phyloP scores from a whole-genome alignment of 2,888 invertebrate species.

The Phragmatobia fuliginosa region DNA sequence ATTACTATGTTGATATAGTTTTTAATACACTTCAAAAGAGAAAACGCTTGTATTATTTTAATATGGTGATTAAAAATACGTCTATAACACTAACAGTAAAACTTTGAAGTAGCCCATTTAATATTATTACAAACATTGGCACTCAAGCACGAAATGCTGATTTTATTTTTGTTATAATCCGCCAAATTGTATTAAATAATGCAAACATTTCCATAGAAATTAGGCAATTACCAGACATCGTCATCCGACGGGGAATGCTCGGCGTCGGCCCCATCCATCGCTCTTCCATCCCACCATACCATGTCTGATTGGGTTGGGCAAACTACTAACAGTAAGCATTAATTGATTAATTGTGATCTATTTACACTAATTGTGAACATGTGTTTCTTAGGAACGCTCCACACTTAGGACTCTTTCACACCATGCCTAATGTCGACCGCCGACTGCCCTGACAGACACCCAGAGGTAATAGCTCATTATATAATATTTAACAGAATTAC shows the following conservation, averaged over 20 bases:
- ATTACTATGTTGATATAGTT: not conserved
- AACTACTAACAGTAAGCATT: conserved; percentile 92
- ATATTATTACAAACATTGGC: not conserved
- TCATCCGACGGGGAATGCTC: conserved; percentile 89
- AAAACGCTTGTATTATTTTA: not conserved
- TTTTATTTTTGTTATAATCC: not conserved
- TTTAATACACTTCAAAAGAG: not conserved
- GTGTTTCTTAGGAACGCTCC: conserved; percentile 18
- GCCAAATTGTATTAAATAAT: conserved; percentile 24
- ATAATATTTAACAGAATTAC: conserved; percentile 8
- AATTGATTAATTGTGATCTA: conserved; percentile 40
- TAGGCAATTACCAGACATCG: conserved; percentile 82
- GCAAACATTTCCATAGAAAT: conserved; percentile 73
- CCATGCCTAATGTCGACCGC: conserved; percentile 19
- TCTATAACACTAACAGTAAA: not conserved
- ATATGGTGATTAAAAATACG: not conserved
- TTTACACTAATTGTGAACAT: conserved; percentile 21
- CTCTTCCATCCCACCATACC: conserved; percentile 84
- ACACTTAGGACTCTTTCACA: conserved; percentile 17
- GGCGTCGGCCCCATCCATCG: conserved; percentile 87
- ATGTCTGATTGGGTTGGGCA: conserved; percentile 95
- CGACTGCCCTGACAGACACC: conserved; percentile 15
- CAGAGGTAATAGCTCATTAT: conserved; percentile 17
- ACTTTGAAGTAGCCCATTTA: not conserved
- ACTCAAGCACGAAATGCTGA: not conserved